A percentile compares a stretch with the other conserved stretches of the same genome.
Evolutionary conservation across 2,888 invertebrate genomes (phyloP).

Genomic region (Polydrusus cervinus): DNA sequence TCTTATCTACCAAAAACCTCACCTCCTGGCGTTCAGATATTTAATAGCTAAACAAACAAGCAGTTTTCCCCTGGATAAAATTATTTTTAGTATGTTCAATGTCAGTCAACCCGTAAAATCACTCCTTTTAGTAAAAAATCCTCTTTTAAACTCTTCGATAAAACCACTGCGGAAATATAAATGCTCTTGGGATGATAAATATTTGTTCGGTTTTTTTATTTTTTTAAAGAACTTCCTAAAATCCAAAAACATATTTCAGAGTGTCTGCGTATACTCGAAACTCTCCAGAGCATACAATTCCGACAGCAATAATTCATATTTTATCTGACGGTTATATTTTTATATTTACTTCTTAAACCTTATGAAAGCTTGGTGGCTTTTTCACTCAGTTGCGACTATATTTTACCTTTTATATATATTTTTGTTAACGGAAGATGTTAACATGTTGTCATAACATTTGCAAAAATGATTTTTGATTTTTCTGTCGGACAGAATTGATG

Average conservation of each 20-base stretch:
- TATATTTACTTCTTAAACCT: slow-evolving; percentile 19
- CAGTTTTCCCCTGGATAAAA: neutral
- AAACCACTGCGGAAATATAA: neutral
- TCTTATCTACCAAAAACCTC: too few species aligned
- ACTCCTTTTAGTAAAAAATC: too few species aligned
- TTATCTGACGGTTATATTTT: slow-evolving; percentile 22
- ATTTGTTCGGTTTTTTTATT: neutral
- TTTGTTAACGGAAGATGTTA: neutral
- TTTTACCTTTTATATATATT: neutral
- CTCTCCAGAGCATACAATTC: slow-evolving; percentile 3
- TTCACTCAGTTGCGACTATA: slow-evolving; percentile 1
- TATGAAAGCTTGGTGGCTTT: slow-evolving; percentile 11
- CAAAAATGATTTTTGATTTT: neutral
- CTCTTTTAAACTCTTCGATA: too few species aligned
- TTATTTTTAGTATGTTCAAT: too few species aligned
- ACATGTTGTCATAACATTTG: neutral
- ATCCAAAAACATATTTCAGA: slow-evolving; percentile 1
- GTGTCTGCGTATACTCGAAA: neutral
- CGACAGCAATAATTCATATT: slow-evolving; percentile 21
- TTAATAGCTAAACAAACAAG: too few species aligned
- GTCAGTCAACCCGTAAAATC: too few species aligned
- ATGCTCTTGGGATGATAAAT: neutral
- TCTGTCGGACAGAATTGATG: too few species aligned
- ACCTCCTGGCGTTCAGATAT: too few species aligned
- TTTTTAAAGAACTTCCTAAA: neutral